These are phyloP conservation scores for Takifugu ocellatus DNA, from an alignment of 2,797 vertebrate species.

Conservation along the genomic window DNA sequence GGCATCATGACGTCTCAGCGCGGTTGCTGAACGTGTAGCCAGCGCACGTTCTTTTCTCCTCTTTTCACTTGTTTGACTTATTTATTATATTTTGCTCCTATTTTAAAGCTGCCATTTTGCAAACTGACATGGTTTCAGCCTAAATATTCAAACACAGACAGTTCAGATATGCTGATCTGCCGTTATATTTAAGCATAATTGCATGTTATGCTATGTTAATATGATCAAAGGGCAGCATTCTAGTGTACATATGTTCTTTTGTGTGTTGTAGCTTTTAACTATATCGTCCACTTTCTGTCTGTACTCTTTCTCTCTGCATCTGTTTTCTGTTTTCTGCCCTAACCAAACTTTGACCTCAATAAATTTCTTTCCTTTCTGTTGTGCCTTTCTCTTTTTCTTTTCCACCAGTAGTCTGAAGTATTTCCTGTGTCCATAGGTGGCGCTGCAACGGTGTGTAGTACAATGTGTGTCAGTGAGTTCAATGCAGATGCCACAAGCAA, in stretches of 20 bases:
- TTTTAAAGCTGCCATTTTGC: neutral
- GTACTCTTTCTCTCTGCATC: conserved; percentile 17
- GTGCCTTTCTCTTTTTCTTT: conserved; percentile 21
- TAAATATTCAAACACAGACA: neutral
- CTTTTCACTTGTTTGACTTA: conserved; percentile 21
- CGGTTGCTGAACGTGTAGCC: conserved; percentile 90
- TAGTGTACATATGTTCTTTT: conserved; percentile 5
- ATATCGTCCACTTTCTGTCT: conserved; percentile 14
- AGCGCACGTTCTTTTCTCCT: conserved; percentile 31
- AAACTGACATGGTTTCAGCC: neutral
- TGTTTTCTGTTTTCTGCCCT: conserved; percentile 35
- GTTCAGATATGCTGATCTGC: conserved; percentile 12
- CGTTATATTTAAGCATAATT: conserved; percentile 15
- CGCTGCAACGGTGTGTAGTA: too few relatives aligned
- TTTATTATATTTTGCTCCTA: conserved; percentile 32
- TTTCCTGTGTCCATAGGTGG: too few relatives aligned
- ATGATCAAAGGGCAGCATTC: conserved; percentile 1
- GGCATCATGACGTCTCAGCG: conserved; percentile 95
- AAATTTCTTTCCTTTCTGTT: conserved; percentile 47
- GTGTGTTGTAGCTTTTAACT: conserved; percentile 2
- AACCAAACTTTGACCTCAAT: conserved; percentile 44
- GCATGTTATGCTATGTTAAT: conserved; percentile 9
- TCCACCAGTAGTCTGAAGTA: too few relatives aligned
- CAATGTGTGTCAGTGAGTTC: too few relatives aligned
- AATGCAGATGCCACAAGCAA: too few relatives aligned